Conservation (phyloP, 1,140 invertebrate species). For the Whitmania pigra region DNA sequence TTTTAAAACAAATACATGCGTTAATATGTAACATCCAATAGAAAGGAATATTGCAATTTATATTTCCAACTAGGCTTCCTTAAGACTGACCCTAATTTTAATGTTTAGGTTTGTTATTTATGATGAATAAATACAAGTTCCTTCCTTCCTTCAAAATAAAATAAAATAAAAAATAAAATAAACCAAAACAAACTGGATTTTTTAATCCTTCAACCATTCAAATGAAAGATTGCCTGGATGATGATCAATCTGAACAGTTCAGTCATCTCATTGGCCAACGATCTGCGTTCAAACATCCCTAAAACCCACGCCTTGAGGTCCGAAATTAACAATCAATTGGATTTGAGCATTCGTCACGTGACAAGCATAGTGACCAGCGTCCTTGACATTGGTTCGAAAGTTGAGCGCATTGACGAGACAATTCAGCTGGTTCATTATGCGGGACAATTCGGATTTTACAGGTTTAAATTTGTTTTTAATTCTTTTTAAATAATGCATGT, state of each 20-base stretch:
- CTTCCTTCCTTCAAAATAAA: too few relatives aligned
- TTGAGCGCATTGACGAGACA: not conserved
- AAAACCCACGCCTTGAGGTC: not conserved
- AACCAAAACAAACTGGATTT: too few relatives aligned
- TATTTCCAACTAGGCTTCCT: too few relatives aligned
- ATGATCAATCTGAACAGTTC: conserved; percentile 2
- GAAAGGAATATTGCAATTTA: too few relatives aligned
- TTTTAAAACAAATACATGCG: too few relatives aligned
- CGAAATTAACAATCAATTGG: conserved; percentile 4
- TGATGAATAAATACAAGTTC: too few relatives aligned
- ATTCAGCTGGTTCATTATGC: conserved; percentile 1
- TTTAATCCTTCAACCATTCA: too few relatives aligned
- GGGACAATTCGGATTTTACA: not conserved
- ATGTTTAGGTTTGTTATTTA: too few relatives aligned
- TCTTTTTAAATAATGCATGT: not conserved
- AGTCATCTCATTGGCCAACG: conserved; percentile 9
- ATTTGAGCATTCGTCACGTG: conserved; percentile 5
- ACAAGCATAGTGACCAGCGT: conserved; percentile 1
- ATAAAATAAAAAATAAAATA: too few relatives aligned
- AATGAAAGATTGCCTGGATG: not conserved
- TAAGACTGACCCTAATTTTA: too few relatives aligned
- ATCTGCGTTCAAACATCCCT: not conserved
- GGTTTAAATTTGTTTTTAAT: not conserved
- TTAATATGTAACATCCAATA: too few relatives aligned
- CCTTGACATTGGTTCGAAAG: conserved; percentile 6